Percentiles rank a stretch among this genome's conserved stretches.
phyloP scores from a whole-genome alignment of 2,113 vertebrate species.

The Aegithalos caudatus region DNA sequence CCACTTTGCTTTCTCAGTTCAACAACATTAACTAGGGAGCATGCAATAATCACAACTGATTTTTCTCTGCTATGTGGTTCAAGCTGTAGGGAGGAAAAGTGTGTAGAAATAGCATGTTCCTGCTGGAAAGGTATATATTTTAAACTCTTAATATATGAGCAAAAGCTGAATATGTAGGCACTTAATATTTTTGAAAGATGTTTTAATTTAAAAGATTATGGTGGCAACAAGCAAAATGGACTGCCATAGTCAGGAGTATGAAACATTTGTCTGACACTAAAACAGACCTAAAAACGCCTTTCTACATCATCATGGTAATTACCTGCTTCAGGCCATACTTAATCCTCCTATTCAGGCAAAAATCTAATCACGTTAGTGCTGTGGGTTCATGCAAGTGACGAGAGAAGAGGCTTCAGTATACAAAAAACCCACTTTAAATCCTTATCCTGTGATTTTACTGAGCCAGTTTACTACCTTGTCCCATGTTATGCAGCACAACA shows the following conservation, averaged over 20 bases:
- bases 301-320: conserved; percentile 7
- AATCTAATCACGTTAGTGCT: not conserved
- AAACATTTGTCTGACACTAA: not conserved
- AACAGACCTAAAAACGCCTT: not conserved
- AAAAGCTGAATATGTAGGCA: not conserved
- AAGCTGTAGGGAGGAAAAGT: not conserved
- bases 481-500: not conserved
- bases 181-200: not conserved
- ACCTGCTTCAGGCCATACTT: conserved; percentile 6
- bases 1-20: not conserved
- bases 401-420: not conserved
- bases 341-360: not conserved
- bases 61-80: not conserved
- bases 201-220: not conserved
- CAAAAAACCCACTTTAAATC: not conserved
- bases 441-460: not conserved
- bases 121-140: not conserved
- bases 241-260: not conserved
- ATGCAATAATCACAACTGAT: not conserved
- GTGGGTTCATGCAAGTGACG: not conserved
- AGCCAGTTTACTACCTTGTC: not conserved
- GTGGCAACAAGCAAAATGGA: not conserved
- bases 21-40: not conserved
- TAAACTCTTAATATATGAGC: not conserved
- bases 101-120: not conserved